Conservation (phyloP, 1,140 invertebrate genomes). For the Holcopasites calliopsidis region DNA sequence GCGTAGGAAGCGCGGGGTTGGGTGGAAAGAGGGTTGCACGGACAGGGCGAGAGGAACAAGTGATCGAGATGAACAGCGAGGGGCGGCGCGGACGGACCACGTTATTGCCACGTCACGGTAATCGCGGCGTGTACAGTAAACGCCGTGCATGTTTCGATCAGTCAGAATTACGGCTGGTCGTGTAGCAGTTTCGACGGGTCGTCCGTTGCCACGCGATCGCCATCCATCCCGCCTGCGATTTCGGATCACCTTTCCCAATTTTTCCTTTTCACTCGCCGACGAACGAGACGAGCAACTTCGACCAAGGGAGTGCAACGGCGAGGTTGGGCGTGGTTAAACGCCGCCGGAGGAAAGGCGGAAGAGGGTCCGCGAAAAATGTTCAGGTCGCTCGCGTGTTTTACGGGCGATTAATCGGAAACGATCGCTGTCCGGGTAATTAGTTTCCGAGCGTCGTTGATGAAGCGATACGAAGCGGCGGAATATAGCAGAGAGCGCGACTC, state of each 20-base stretch:
- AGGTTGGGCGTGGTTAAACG: background rate
- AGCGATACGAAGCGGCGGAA: slow-evolving; percentile 8
- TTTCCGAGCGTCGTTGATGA: slow-evolving; percentile 8
- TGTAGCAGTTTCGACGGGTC: slow-evolving; percentile 71
- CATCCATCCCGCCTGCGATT: background rate
- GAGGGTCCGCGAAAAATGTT: no score
- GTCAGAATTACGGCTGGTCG: slow-evolving; percentile 74
- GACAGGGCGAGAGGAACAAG: background rate
- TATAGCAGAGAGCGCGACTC: slow-evolving; percentile 13
- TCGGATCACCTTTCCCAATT: background rate
- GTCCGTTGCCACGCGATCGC: slow-evolving; percentile 61
- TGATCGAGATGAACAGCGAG: no score
- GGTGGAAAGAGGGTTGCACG: background rate
- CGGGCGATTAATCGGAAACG: slow-evolving; percentile 16
- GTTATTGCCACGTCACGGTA: slow-evolving; percentile 64
- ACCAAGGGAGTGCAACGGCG: background rate
- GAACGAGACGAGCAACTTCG: no score
- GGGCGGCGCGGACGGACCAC: background rate
- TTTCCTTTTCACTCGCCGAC: background rate
- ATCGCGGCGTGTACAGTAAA: slow-evolving; percentile 68
- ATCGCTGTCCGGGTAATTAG: slow-evolving; percentile 26
- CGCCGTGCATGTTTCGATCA: slow-evolving; percentile 75
- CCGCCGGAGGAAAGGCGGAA: background rate
- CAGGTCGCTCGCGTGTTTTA: no score
- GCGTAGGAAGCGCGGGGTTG: background rate